phyloP scores from a whole-genome alignment of 2,113 vertebrate species.

The Neomonachus schauinslandi region DNA sequence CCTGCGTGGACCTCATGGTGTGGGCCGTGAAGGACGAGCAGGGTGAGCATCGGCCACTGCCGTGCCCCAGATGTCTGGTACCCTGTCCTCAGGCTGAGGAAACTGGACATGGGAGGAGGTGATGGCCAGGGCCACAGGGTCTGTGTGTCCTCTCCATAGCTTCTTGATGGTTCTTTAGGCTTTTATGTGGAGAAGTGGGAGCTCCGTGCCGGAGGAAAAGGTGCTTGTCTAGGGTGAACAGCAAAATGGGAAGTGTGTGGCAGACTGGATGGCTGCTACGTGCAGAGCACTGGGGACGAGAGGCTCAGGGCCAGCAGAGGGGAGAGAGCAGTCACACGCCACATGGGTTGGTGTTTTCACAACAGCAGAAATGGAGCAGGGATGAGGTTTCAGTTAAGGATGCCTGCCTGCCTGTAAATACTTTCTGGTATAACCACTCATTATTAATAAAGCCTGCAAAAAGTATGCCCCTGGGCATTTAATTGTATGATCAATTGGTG shows the following conservation, averaged over 20 bases:
- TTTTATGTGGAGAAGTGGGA: background rate
- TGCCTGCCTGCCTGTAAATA: background rate
- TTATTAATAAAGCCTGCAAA: background rate
- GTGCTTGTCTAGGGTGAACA: background rate
- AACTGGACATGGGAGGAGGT: background rate
- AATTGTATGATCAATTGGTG: background rate
- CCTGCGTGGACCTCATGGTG: conserved; percentile 99
- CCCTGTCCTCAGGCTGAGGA: background rate
- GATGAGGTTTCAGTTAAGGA: background rate
- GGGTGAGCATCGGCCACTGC: conserved; percentile 84
- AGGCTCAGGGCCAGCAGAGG: background rate
- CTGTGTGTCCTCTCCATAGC: background rate
- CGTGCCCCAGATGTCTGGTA: accelerated
- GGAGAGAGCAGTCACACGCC: background rate
- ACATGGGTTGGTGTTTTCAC: background rate
- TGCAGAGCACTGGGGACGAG: background rate
- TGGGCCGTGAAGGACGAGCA: conserved; percentile 99
- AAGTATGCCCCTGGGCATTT: background rate
- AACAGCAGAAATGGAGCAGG: background rate
- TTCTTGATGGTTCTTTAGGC: background rate
- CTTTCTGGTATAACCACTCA: background rate
- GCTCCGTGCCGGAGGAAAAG: background rate
- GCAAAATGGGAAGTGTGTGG: background rate
- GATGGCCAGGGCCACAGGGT: background rate
- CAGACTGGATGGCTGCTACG: background rate